Evolutionary conservation across 2,113 vertebrate genomes (phyloP).

Genomic region (Phrynosoma blainvillii): DNA sequence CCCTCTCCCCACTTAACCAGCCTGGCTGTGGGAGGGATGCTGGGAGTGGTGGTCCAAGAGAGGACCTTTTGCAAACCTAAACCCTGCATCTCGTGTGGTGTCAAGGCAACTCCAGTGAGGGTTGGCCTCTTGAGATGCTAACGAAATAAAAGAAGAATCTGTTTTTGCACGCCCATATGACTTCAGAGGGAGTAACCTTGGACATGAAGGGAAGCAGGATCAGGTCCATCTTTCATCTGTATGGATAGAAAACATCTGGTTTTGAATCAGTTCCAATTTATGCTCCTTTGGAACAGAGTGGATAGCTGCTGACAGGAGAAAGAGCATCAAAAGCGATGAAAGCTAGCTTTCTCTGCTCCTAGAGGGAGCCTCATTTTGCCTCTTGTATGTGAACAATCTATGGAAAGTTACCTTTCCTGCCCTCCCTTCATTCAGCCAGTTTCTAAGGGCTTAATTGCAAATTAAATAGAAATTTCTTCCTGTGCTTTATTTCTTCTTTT

Average conservation of each 20-base stretch:
- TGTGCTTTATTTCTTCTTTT: background rate
- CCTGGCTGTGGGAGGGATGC: too few relatives aligned
- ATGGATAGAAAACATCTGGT: slow-evolving; percentile 63
- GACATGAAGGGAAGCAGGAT: background rate
- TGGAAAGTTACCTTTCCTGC: background rate
- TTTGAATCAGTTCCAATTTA: slow-evolving; percentile 32
- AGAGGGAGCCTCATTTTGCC: slow-evolving; percentile 22
- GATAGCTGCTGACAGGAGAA: slow-evolving; percentile 34
- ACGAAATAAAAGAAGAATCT: background rate
- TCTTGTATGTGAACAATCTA: background rate
- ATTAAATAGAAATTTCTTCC: background rate
- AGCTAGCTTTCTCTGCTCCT: background rate
- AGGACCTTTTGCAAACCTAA: too few relatives aligned
- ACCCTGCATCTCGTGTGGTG: background rate
- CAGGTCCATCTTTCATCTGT: slow-evolving; percentile 24
- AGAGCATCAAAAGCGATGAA: background rate
- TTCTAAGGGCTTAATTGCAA: slow-evolving; percentile 23
- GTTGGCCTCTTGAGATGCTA: background rate
- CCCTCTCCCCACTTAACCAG: too few relatives aligned
- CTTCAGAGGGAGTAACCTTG: slow-evolving; percentile 4
- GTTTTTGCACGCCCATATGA: background rate
- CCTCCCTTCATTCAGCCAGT: background rate
- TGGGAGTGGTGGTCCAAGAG: background rate
- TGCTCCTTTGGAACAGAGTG: slow-evolving; percentile 35
- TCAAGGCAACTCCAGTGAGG: background rate